Evolutionary conservation across 2,113 vertebrate genomes (phyloP).

Genomic region (Regulus satrapa): DNA sequence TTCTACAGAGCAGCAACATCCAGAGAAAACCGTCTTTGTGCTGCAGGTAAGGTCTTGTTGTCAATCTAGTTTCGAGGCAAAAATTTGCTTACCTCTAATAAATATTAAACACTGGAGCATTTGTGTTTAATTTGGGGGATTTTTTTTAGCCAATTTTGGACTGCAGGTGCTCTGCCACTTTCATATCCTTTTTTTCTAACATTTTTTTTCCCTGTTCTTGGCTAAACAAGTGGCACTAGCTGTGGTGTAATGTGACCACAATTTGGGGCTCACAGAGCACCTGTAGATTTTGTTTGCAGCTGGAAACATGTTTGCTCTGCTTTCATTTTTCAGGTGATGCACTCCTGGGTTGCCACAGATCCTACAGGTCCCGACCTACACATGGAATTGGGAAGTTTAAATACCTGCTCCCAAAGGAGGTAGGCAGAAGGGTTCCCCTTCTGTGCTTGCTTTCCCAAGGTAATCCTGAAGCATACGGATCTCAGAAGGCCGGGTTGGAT

Average conservation of each 20-base stretch:
- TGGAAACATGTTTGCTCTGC: neutral
- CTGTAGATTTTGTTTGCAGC: neutral
- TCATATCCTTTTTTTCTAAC: neutral
- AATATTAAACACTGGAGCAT: too few species aligned
- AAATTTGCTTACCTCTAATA: too few species aligned
- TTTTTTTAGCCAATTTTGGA: neutral
- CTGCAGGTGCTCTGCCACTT: neutral
- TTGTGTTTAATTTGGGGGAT: accelerated
- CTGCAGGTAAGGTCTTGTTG: slow-evolving; percentile 62
- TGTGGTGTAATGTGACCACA: accelerated
- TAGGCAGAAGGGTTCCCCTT: slow-evolving; percentile 50
- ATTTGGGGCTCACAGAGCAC: neutral
- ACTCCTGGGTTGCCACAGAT: slow-evolving; percentile 51
- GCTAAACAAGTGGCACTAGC: neutral
- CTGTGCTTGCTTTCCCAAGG: neutral
- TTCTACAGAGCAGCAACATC: slow-evolving; percentile 9
- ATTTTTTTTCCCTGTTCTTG: neutral
- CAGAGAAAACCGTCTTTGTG: slow-evolving; percentile 36
- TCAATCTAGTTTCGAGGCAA: neutral
- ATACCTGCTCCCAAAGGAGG: slow-evolving; percentile 77
- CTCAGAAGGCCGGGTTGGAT: neutral
- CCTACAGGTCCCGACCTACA: slow-evolving; percentile 78
- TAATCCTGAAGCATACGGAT: neutral
- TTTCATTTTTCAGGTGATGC: slow-evolving; percentile 55
- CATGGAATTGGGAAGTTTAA: slow-evolving; percentile 86